phyloP scores from a whole-genome alignment of 1,140 invertebrate species.

The Acromyrmex charruanus region DNA sequence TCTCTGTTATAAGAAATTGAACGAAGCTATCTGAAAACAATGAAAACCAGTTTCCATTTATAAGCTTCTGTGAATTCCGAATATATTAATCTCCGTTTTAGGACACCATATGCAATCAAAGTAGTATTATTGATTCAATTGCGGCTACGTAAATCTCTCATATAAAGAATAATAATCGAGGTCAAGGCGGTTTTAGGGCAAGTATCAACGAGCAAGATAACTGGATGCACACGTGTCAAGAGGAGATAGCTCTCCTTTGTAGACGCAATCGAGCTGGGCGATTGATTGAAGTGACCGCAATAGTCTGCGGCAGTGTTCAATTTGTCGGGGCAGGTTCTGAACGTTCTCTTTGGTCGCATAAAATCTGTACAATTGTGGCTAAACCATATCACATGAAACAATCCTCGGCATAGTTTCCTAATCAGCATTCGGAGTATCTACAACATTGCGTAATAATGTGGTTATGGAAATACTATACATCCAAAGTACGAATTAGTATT shows the following conservation, averaged over 20 bases:
- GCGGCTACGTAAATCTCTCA: conserved; percentile 9
- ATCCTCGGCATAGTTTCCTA: conserved; percentile 36
- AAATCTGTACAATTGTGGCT: conserved; percentile 65
- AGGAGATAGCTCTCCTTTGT: conserved; percentile 60
- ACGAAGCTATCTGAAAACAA: background rate
- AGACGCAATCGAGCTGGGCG: conserved; percentile 53
- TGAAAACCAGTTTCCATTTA: background rate
- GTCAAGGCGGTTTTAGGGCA: conserved; percentile 34
- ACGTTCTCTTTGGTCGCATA: conserved; percentile 59
- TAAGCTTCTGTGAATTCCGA: background rate
- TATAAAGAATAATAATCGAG: conserved; percentile 65
- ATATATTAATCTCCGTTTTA: background rate
- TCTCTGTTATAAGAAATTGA: background rate
- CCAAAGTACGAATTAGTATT: background rate
- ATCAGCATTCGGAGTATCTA: conserved; percentile 28
- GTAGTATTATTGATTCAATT: conserved; percentile 35
- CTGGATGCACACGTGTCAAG: conserved; percentile 67
- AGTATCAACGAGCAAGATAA: conserved; percentile 44
- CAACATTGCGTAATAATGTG: conserved; percentile 5
- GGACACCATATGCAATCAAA: background rate
- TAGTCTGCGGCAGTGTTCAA: conserved; percentile 68
- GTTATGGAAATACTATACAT: background rate
- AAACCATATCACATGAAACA: conserved; percentile 39
- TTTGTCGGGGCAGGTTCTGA: conserved; percentile 59
- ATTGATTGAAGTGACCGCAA: conserved; percentile 73